A percentile compares a stretch with the other conserved stretches of the same genome.
Evolutionary conservation across 2,113 vertebrate species (phyloP).

Genomic region (Astur gentilis): DNA sequence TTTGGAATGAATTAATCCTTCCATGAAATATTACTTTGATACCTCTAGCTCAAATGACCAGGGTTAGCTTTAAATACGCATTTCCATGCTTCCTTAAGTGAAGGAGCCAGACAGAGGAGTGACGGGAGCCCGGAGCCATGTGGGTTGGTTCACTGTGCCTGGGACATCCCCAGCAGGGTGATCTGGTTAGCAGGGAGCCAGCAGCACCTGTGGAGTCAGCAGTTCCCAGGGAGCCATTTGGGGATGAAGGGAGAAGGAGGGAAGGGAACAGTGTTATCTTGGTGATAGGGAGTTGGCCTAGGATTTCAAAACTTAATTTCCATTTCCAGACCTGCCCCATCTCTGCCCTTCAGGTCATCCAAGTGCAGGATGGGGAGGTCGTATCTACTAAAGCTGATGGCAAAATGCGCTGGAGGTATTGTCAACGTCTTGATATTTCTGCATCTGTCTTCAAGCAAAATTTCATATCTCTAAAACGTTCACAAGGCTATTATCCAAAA

Average conservation of each 20-base stretch:
- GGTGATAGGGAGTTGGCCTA: neutral
- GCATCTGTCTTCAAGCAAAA: constrained; percentile 34
- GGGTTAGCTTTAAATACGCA: neutral
- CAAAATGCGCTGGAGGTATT: neutral
- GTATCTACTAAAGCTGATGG: neutral
- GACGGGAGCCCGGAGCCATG: neutral
- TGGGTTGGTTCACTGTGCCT: neutral
- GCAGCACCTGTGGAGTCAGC: neutral
- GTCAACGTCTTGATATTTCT: neutral
- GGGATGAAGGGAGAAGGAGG: neutral
- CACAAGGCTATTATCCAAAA: constrained; percentile 29
- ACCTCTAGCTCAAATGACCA: neutral
- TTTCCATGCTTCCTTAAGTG: neutral
- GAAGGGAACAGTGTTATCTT: neutral
- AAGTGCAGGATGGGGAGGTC: neutral
- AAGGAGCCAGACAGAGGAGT: neutral
- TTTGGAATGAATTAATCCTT: neutral
- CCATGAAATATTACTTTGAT: neutral
- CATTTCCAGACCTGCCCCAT: neutral
- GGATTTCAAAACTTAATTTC: neutral
- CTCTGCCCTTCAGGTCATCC: neutral
- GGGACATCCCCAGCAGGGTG: neutral
- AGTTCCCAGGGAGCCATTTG: neutral
- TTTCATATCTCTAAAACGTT: neutral
- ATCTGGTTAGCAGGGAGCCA: neutral